These are phyloP conservation scores for Dascillus cervinus DNA, from an alignment of 2,888 invertebrate genomes.

Conservation along the genomic window DNA sequence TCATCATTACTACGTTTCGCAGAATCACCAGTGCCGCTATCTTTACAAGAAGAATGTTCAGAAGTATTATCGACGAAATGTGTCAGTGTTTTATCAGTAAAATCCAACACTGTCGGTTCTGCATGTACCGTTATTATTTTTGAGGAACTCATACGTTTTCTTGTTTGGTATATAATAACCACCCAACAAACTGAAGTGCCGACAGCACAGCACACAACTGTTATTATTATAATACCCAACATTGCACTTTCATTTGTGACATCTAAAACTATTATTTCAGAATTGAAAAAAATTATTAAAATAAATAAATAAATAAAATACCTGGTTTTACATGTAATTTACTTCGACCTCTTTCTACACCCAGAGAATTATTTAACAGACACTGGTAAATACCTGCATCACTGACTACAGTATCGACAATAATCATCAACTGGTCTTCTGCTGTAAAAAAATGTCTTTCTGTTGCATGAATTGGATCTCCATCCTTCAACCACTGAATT, in stretches of 20 bases:
- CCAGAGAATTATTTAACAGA: constrained; percentile 79
- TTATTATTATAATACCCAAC: constrained; percentile 81
- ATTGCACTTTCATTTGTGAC: constrained; percentile 61
- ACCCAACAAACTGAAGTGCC: constrained; percentile 90
- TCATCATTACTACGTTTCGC: constrained; percentile 59
- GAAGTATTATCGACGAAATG: constrained; percentile 60
- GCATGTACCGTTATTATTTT: constrained; percentile 44
- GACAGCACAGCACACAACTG: constrained; percentile 83
- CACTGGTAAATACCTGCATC: constrained; percentile 88
- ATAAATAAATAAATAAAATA: constrained; percentile 14
- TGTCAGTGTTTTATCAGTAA: constrained; percentile 21
- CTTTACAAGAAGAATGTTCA: constrained; percentile 69
- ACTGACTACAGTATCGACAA: constrained; percentile 66
- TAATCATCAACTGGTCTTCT: constrained; percentile 80
- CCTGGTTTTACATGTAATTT: constrained; percentile 63
- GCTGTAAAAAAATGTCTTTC: constrained; percentile 82
- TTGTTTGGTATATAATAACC: constrained; percentile 79
- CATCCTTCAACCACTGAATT: constrained; percentile 81
- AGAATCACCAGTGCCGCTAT: constrained; percentile 74
- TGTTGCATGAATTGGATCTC: constrained; percentile 59
- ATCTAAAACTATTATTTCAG: constrained; percentile 11
- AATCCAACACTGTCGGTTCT: constrained; percentile 25
- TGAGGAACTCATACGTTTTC: constrained; percentile 53
- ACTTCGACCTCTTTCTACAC: constrained; percentile 65
- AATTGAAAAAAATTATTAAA: constrained; percentile 5